These are phyloP conservation scores for Pomacea maculata DNA, from an alignment of 1,140 invertebrate species.

Conservation along the genomic window DNA sequence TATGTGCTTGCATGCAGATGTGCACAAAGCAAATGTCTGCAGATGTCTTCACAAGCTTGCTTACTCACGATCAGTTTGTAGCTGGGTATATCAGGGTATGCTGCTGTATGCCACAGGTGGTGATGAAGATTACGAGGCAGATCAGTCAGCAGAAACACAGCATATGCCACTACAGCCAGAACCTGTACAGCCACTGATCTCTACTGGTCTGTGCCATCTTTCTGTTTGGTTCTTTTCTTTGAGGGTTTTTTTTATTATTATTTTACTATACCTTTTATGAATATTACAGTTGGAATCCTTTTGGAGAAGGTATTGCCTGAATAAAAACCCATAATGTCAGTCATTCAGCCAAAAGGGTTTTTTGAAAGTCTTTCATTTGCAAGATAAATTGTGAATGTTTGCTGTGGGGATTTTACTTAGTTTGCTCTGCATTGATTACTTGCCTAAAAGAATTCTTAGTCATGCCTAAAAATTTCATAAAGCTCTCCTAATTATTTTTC, in stretches of 20 bases:
- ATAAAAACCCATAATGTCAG: no score
- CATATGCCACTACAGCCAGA: slow-evolving; percentile 19
- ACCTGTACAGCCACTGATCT: slow-evolving; percentile 16
- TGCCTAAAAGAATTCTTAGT: no score
- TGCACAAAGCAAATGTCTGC: not conserved
- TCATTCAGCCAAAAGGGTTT: no score
- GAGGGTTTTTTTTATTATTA: no score
- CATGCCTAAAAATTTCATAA: no score
- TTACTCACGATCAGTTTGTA: not conserved
- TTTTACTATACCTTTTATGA: no score
- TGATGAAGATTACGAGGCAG: not conserved
- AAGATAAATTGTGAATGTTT: no score
- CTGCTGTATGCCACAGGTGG: not conserved
- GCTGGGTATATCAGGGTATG: not conserved
- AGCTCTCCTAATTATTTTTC: not conserved
- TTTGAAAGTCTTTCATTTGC: no score
- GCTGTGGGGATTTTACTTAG: no score
- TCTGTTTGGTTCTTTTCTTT: slow-evolving; percentile 10
- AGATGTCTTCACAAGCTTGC: not conserved
- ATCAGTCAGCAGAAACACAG: slow-evolving; percentile 24
- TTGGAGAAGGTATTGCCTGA: no score
- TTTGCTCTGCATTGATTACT: no score
- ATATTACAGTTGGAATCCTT: no score
- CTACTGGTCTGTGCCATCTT: slow-evolving; percentile 17
- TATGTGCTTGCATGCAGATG: not conserved